Evolutionary conservation across 2,797 vertebrate species (phyloP).

Genomic region (Octomys mimax): DNA sequence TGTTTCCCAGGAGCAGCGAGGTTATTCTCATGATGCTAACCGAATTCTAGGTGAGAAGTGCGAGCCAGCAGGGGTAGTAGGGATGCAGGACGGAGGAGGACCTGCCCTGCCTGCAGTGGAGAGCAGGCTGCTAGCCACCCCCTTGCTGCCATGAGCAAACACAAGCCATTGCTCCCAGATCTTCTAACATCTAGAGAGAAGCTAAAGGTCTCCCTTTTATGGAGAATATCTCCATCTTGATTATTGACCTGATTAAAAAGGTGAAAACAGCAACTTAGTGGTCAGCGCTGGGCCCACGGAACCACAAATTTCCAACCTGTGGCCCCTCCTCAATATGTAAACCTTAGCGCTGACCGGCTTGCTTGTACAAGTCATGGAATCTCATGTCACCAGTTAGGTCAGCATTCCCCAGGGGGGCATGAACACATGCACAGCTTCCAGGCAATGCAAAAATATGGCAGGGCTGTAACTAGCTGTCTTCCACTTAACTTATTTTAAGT

Average conservation of each 20-base stretch:
- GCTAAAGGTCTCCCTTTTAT: not conserved
- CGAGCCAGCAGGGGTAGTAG: not conserved
- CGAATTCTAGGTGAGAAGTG: not conserved
- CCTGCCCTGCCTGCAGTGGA: rapidly evolving
- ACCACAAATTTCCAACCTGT: not conserved
- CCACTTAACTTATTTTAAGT: not conserved
- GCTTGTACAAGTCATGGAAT: not conserved
- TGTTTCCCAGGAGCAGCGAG: not conserved
- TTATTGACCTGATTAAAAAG: not conserved
- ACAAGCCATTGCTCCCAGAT: no score
- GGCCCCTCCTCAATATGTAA: not conserved
- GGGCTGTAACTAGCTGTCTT: not conserved
- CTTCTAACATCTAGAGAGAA: not conserved
- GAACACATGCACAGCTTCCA: not conserved
- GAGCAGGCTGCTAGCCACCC: not conserved
- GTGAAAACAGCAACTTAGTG: not conserved
- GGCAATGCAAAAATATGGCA: constrained; percentile 11
- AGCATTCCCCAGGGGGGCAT: not conserved
- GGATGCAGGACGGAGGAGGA: rapidly evolving
- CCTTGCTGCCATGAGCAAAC: not conserved
- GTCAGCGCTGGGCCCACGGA: not conserved
- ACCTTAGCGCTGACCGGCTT: not conserved
- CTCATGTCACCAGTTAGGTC: not conserved
- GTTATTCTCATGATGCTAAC: not conserved
- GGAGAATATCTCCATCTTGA: not conserved